A percentile compares a stretch with the other conserved stretches of the same genome.
Conservation (phyloP, 2,888 invertebrate species). For the Platycnemis pennipes region DNA sequence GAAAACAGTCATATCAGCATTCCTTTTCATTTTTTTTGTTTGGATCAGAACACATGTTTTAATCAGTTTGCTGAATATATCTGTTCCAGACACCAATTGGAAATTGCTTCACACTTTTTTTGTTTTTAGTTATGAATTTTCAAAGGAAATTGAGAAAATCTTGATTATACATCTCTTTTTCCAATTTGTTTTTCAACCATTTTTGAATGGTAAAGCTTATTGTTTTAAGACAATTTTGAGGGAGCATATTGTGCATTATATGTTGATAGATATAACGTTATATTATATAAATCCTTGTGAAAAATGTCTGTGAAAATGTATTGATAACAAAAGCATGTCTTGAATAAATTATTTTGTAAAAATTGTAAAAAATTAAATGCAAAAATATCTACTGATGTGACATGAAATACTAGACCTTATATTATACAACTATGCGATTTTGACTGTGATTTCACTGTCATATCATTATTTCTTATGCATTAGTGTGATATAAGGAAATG, state of each 20-base stretch:
- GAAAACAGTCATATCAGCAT: conserved; percentile 62
- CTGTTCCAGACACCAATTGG: not conserved
- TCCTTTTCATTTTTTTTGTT: conserved; percentile 44
- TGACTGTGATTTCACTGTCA: conserved; percentile 66
- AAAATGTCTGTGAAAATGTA: conserved; percentile 65
- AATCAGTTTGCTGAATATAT: not conserved
- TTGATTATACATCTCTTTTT: not conserved
- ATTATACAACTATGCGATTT: conserved; percentile 33
- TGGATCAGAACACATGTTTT: not conserved
- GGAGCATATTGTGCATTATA: conserved; percentile 50
- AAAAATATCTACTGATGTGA: conserved; percentile 50
- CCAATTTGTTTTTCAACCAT: not conserved
- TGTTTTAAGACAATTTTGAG: conserved; percentile 1
- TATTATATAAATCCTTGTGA: conserved; percentile 48
- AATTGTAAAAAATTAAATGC: conserved; percentile 61
- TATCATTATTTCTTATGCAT: conserved; percentile 59
- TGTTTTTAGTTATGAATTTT: not conserved
- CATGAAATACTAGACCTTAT: conserved; percentile 55
- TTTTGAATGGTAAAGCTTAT: not conserved
- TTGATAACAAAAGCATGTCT: conserved; percentile 65
- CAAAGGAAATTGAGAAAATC: not conserved
- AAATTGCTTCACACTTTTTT: not conserved
- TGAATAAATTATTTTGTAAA: conserved; percentile 68
- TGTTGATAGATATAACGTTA: conserved; percentile 53
- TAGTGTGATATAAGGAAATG: conserved; percentile 34